A percentile compares a stretch with the other conserved stretches of the same genome.
These are phyloP conservation scores for Cyprinodon tularosa DNA, from an alignment of 2,113 vertebrate species.

Conservation along the genomic window DNA sequence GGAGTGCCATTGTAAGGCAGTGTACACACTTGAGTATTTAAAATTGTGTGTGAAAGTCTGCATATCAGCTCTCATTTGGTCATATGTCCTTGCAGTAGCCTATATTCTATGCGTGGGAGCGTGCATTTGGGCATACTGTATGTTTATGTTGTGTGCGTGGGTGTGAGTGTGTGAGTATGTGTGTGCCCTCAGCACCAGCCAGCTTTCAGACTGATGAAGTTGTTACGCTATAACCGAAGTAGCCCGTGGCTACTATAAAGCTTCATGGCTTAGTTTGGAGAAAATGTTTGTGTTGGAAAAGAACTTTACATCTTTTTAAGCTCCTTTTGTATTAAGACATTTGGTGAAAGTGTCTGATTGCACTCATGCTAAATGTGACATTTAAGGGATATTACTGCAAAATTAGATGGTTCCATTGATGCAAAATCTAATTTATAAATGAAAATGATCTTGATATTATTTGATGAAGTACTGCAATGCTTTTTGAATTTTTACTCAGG, in stretches of 20 bases:
- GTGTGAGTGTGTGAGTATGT: constrained; percentile 12
- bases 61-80: constrained; percentile 28
- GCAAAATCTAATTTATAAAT: too few species aligned
- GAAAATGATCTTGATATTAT: too few species aligned
- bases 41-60: constrained; percentile 26
- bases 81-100: constrained; percentile 15
- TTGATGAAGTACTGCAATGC: too few species aligned
- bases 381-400: too few species aligned
- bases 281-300: constrained; percentile 37
- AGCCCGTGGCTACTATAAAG: constrained; percentile 8
- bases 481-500: too few species aligned
- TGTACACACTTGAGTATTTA: not conserved
- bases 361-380: too few species aligned
- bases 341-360: too few species aligned
- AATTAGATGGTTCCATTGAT: too few species aligned
- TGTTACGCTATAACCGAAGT: constrained; percentile 34
- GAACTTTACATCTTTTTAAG: constrained; percentile 15
- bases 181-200: constrained; percentile 23
- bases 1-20: constrained; percentile 43
- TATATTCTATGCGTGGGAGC: constrained; percentile 20
- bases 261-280: constrained; percentile 40
- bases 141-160: constrained; percentile 7
- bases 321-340: not conserved
- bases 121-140: not conserved
- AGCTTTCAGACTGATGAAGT: constrained; percentile 52